Evolutionary conservation across 2,888 invertebrate species (phyloP), one percentile per base, ranked within the genome.

Genomic region (Aromia moschata): DNA sequence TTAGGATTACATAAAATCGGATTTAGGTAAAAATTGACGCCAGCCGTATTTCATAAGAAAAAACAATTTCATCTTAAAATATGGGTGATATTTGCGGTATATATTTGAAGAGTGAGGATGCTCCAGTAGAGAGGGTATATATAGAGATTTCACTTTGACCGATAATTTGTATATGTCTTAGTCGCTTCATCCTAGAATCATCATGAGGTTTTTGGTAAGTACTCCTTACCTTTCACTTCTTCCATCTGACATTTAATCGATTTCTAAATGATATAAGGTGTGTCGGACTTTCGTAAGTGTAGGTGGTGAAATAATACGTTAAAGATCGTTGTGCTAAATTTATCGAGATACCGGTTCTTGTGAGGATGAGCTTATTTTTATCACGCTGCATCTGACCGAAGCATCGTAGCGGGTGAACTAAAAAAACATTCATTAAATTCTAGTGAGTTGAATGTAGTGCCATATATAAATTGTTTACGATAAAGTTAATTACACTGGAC

Each of bases 131-230:
- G 65, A 70, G 70, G 68, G 71, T 71, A 72, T 72, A 72, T 70
- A 72, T 65, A 71, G 58, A 62, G 69, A 70, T 64, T 68, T 67
- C 82, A 64, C 64, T 62, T 59, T 58, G 58, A 64, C 66, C 51
- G 37, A 49, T 60, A 63, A 60, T 64, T 67, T 60, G 70, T 67
- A 63, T 64, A 68, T 64, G 60, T 70, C 61, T 58, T 60, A 61
- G 63, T 64, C 58, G 60, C 60, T 55, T 49, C 67, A 78, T 77
- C 78, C 77, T 74, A 53, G 52, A 55, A 56, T 77, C 81, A 79
- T 65, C 70, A 83, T 83, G 83, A 83, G 80, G 75, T 76, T 77
- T 72, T 72, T 82, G 80, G 83, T 83, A 77, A 83, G 83, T 77
- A 64, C 51, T 16, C 59, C 44, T 61, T 61, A 64, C 67, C 74